Evolutionary conservation across 2,888 invertebrate species (phyloP).

Genomic region (Drosophila paramelanica): DNA sequence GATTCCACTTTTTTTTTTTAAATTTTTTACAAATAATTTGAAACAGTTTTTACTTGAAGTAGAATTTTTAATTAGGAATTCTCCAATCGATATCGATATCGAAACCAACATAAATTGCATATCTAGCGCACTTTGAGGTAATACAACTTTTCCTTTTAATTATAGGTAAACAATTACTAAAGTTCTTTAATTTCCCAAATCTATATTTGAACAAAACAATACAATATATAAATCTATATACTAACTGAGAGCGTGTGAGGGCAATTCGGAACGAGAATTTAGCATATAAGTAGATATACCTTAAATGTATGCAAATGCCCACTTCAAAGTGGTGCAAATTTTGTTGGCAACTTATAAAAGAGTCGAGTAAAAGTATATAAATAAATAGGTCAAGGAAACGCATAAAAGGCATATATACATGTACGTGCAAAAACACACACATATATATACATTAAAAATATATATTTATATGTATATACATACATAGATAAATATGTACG

Average conservation of each 20-base stretch:
- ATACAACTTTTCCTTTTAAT: too few relatives aligned
- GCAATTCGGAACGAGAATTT: background rate
- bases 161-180: too few relatives aligned
- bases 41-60: background rate
- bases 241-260: background rate
- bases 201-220: too few relatives aligned
- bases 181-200: background rate
- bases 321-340: slow-evolving; percentile 5
- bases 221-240: background rate
- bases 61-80: background rate
- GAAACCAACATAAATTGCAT: background rate
- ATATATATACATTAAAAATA: background rate
- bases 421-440: background rate
- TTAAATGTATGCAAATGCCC: slow-evolving; percentile 1
- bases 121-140: too few relatives aligned
- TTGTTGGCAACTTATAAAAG: slow-evolving; percentile 4
- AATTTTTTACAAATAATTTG: background rate
- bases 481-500: background rate
- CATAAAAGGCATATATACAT: background rate
- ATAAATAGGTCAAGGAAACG: too few relatives aligned
- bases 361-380: slow-evolving; percentile 3
- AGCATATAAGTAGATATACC: background rate
- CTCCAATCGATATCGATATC: background rate
- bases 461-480: background rate
- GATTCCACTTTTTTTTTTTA: too few relatives aligned